These are phyloP conservation scores for Xestia ashworthii DNA, from an alignment of 2,888 invertebrate genomes.

Conservation along the genomic window DNA sequence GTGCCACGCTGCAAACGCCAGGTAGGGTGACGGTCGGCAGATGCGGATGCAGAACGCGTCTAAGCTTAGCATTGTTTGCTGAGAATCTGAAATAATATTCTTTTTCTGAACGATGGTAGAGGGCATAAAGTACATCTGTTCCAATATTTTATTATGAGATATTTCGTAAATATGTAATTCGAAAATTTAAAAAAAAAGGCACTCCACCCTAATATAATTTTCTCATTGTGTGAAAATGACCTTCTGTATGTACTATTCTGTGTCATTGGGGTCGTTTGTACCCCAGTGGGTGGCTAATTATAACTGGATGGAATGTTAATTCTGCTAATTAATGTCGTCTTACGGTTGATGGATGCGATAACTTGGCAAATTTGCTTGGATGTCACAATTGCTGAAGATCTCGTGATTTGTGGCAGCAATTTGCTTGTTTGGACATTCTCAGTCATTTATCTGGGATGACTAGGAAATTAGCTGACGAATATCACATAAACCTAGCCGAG, in stretches of 20 bases:
- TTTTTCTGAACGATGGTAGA: too few species aligned
- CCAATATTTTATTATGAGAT: too few species aligned
- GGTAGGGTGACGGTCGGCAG: too few species aligned
- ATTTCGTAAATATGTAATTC: not conserved
- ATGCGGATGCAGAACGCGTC: too few species aligned
- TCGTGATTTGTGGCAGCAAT: constrained; percentile 49
- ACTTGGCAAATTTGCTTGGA: constrained; percentile 61
- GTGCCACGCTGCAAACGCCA: too few species aligned
- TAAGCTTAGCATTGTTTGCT: too few species aligned
- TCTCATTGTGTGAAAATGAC: not conserved
- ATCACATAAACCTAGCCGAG: not conserved
- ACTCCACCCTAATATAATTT: not conserved
- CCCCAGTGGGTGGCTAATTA: constrained; percentile 63
- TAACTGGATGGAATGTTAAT: constrained; percentile 71
- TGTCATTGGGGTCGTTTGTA: constrained; percentile 24
- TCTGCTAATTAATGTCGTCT: constrained; percentile 71
- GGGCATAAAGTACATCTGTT: too few species aligned
- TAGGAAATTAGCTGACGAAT: not conserved
- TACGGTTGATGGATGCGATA: constrained; percentile 68
- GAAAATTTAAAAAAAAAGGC: not conserved
- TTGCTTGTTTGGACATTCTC: constrained; percentile 45
- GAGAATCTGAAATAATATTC: too few species aligned
- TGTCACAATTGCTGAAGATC: constrained; percentile 51
- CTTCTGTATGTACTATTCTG: constrained; percentile 13
- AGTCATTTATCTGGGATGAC: not conserved